These are phyloP conservation scores for Neolamprologus longior DNA, from an alignment of 2,113 vertebrate species.

Conservation along the genomic window DNA sequence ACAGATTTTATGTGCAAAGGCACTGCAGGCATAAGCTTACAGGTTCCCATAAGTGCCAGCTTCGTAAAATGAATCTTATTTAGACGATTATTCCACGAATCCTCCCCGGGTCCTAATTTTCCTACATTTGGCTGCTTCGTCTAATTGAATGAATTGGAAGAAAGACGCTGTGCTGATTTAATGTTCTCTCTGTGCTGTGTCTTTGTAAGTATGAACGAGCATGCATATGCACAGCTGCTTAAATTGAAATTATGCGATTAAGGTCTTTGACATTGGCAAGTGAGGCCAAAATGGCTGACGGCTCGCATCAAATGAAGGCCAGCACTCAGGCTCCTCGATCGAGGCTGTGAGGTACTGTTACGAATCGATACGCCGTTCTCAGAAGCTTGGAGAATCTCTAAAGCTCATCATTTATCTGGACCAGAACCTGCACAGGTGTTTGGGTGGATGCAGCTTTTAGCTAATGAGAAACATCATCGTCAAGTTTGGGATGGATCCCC, in stretches of 20 bases:
- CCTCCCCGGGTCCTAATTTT: conserved; percentile 16
- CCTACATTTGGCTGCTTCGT: conserved; percentile 22
- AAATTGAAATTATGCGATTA: conserved; percentile 20
- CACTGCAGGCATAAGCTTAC: neutral
- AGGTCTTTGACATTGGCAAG: conserved; percentile 11
- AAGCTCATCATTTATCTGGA: conserved; percentile 27
- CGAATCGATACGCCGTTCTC: conserved; percentile 41
- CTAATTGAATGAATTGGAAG: conserved; percentile 47
- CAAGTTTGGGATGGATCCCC: conserved; percentile 17
- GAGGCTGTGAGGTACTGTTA: conserved; percentile 32
- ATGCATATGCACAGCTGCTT: conserved; percentile 37
- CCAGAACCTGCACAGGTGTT: neutral
- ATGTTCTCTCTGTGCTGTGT: conserved; percentile 23
- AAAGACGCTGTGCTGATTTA: conserved; percentile 33
- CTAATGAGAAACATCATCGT: neutral
- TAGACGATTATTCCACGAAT: neutral
- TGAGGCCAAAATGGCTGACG: conserved; percentile 9
- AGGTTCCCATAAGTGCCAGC: conserved; percentile 7
- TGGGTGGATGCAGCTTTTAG: neutral
- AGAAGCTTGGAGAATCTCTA: neutral
- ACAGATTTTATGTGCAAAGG: neutral
- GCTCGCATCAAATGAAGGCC: neutral
- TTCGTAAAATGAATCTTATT: conserved; percentile 27
- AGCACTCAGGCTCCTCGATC: conserved; percentile 21
- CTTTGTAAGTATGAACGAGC: conserved; percentile 33